These are phyloP conservation scores for Panagrolaimus sp. DNA, from an alignment of 1,140 invertebrate genomes.

Conservation along the genomic window DNA sequence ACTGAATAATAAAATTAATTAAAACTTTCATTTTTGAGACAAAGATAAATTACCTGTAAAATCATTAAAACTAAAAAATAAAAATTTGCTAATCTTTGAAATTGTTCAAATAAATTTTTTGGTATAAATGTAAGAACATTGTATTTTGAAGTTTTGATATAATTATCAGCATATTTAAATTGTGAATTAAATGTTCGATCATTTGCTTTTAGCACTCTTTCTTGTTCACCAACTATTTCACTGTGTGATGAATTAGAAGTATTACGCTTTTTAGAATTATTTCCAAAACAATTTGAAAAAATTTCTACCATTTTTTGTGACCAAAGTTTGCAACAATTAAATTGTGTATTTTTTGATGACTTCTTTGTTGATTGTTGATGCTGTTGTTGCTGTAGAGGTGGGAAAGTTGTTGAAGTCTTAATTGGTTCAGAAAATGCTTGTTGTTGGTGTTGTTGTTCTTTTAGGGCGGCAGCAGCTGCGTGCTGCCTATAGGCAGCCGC, in stretches of 20 bases:
- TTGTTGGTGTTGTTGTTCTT: no score
- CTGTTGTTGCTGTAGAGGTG: not conserved
- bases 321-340: not conserved
- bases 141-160: conserved; percentile 97
- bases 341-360: not conserved
- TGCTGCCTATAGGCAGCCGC: conserved; percentile 11
- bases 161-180: conserved; percentile 97
- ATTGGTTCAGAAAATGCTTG: no score
- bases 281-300: conserved; percentile 8
- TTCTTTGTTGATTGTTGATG: not conserved
- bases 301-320: conserved; percentile 9
- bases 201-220: conserved; percentile 82
- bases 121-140: conserved; percentile 86
- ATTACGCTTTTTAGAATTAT: not conserved
- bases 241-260: not conserved
- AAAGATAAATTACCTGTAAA: conserved; percentile 57
- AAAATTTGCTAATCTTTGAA: conserved; percentile 90
- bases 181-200: conserved; percentile 86
- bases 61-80: conserved; percentile 88
- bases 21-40: no score
- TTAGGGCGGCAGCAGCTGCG: not conserved
- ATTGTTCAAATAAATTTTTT: conserved; percentile 90
- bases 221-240: conserved; percentile 7
- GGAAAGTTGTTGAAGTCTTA: not conserved
- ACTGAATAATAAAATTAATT: conserved; percentile 62